Evolutionary conservation across 1,140 invertebrate genomes (phyloP), one percentile per base, ranked within the genome.

Genomic region (Lasaia peninsularis): DNA sequence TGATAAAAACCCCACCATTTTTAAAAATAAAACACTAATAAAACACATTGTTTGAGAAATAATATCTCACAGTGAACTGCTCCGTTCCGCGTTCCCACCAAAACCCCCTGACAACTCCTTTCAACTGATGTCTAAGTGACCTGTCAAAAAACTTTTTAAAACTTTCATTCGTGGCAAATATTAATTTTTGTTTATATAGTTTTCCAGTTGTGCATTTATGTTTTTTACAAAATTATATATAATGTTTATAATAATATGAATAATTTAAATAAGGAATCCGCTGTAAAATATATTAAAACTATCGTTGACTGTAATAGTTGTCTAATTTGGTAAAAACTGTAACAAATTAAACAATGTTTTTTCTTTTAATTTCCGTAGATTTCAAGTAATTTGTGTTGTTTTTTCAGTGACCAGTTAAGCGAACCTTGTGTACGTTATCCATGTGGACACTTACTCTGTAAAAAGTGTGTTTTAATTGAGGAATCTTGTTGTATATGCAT

Each of bases 381-480:
- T 50, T 28, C 16, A 16, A 31, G 40, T 31, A 52, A 54, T 35
- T 32, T 53, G 31, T 31, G 9, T 53, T 53, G 44, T 50, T 34
- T 34, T 60, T 58, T 12, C 61, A 87, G 84, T 70, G 84, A 81
- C 59, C 75, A 76, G 32, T 50, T 68, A 8, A 67, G 51, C 57
- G 63, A 65, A 28, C 20, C 32, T 8, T 71, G 69, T 49, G 11
- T 70, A 31, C 70, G 82, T 63, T 86, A 71, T 63, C 37, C 68
- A 9, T 86, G 82, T 66, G 85, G 85, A 16, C 81, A 86, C 52
- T 56, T 60, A 18, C 57, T 62, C 40, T 88, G 85, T 67, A 57
- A 69, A 12, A 60, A 65, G 24, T 88, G 85, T 64, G 58, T 63
- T 10, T n/a, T 28, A 16, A 57, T 35, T 40, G 64, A 65, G 14